Base-by-base conservation (phyloP, 2,797 vertebrate species). In the Aplochiton taeniatus region DNA sequence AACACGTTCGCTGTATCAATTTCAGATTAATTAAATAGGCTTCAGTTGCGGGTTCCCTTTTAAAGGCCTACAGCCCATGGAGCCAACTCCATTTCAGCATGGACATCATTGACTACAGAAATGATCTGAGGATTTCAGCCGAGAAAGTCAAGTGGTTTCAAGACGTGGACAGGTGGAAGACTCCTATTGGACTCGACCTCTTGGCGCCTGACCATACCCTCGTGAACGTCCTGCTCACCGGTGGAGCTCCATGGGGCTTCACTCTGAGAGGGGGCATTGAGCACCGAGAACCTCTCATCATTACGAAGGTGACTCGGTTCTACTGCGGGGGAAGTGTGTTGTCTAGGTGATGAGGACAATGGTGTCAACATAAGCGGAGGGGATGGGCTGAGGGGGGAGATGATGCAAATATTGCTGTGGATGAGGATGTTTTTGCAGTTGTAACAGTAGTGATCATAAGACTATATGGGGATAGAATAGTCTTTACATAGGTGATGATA, bases 241-340 rank as follows among this genome's bases (percentile, higher is more conserved):
- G 95, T 44, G 94, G 89, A 49, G 93, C 94, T 9, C 95, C 95
- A 4, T 96, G 95, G 96, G 95, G 95, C 68, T 98, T 98, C 87
- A 95, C 94, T 51, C 83, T 97, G 63, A 92, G 93, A 79, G 96
- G 96, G 16, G 95, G 95, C 69, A 90, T 88, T 13, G 95, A 96
- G 86, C 93, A 95, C 74, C 81, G 93, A 13, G 94, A 96, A 81
- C 93, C 94, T 43, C 95, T 97, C 77, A 80, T 95, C 76, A 91
- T 96, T 85, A 95, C 94, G 10, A 96, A 95, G 95, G 95, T 96
- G 65, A 10, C 17, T 52, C 10, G 5, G 4, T 19, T 17, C 51
- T 16, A 19, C 9, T 19, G 52, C 20, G 4, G 11, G 52, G 9
- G 51, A 8, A 4, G 16, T 54, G 52, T 9, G 16, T 19, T 54